Percentiles rank a stretch among this genome's conserved stretches.
These are phyloP conservation scores for Anoplophora glabripennis DNA, from an alignment of 1,140 invertebrate species.

Conservation along the genomic window DNA sequence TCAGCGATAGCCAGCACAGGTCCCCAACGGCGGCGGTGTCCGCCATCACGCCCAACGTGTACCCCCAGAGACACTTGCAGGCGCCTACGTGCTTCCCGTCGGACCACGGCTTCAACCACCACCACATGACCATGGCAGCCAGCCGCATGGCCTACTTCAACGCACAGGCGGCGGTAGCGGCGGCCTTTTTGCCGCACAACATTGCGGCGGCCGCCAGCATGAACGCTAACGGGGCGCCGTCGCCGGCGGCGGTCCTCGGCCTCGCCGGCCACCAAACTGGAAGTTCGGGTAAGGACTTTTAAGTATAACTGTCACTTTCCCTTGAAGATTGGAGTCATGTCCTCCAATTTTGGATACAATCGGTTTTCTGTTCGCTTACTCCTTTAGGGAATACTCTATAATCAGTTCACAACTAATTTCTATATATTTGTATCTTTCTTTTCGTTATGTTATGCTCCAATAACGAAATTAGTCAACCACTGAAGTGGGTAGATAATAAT, in stretches of 20 bases:
- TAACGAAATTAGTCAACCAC: too few species aligned
- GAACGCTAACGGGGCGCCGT: conserved; percentile 35
- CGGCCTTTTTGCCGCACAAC: conserved; percentile 75
- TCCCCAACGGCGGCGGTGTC: conserved; percentile 53
- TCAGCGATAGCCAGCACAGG: conserved; percentile 58
- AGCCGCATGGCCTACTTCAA: conserved; percentile 83
- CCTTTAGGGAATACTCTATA: too few species aligned
- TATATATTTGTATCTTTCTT: too few species aligned
- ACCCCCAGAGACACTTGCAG: conserved; percentile 47
- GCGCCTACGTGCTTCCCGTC: conserved; percentile 45
- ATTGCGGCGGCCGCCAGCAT: conserved; percentile 51
- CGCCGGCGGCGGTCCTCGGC: conserved; percentile 36
- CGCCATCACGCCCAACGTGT: conserved; percentile 47
- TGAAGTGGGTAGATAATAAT: too few species aligned
- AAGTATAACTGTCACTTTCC: not conserved
- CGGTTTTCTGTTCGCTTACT: too few species aligned
- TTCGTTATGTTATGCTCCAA: too few species aligned
- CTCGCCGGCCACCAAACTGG: conserved; percentile 40
- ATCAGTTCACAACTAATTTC: too few species aligned
- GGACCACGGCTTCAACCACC: conserved; percentile 54
- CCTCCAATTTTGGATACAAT: too few species aligned
- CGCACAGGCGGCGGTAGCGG: conserved; percentile 82
- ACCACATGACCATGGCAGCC: conserved; percentile 65
- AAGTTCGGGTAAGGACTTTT: conserved; percentile 24
- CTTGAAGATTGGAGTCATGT: too few species aligned